phyloP scores from a whole-genome alignment of 2,888 invertebrate genomes.

The Eristalis tenax region DNA sequence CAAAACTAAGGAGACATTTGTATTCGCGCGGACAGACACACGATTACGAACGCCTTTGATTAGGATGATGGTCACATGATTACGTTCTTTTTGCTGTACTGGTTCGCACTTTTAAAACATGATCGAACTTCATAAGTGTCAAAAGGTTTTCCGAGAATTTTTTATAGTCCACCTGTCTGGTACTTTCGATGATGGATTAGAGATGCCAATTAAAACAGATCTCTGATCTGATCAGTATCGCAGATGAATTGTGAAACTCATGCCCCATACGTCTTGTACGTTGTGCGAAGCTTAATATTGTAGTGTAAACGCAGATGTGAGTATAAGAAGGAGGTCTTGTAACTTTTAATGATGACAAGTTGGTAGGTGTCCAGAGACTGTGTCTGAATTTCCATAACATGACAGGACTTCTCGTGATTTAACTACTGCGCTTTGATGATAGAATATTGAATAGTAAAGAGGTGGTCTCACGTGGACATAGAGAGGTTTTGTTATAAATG shows the following conservation, averaged over 20 bases:
- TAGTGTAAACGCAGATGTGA: not conserved
- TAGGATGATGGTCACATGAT: conserved; percentile 68
- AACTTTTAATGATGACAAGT: not conserved
- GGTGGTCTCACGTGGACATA: no score
- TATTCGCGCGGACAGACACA: conserved; percentile 60
- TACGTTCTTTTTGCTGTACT: conserved; percentile 68
- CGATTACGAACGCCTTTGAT: conserved; percentile 69
- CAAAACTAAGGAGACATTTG: conserved; percentile 67
- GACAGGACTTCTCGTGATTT: not conserved
- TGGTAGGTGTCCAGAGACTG: not conserved
- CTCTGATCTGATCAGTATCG: not conserved
- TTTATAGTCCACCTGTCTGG: not conserved
- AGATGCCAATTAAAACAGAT: conserved; percentile 60
- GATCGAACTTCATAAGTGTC: conserved; percentile 70
- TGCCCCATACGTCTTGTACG: not conserved
- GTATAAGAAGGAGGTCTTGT: not conserved
- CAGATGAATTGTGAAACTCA: not conserved
- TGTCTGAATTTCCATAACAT: not conserved
- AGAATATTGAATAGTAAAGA: no score
- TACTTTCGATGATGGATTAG: conserved; percentile 42
- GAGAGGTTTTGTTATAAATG: no score
- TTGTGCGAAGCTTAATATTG: not conserved
- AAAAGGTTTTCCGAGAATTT: conserved; percentile 54
- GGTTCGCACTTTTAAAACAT: conserved; percentile 64
- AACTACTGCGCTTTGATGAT: no score